Evolutionary conservation across 2,113 vertebrate species (phyloP), one percentile per base, ranked within the genome.

Genomic region (Tinamus guttatus): DNA sequence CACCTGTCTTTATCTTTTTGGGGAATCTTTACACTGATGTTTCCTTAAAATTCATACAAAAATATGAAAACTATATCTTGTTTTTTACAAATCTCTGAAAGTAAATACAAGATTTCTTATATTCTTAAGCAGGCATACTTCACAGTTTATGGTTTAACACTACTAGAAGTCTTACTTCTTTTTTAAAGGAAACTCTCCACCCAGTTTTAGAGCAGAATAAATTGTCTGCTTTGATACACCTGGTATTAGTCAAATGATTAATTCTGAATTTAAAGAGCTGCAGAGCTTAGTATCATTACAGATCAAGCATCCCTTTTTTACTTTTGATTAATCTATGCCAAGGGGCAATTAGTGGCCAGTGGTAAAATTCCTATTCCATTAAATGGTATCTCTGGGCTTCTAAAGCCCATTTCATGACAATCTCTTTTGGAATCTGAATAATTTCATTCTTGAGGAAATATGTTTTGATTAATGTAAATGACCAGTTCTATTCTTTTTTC

Each of bases 221-320:
- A 80, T 93, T 87, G 67, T 63, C 75, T 93, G 9, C 51, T 78
- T 78, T 91, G 45, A 85, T 85, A 83, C 59, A 85, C 38, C 59
- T 80, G 38, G 71, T 83, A 90, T 67, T 91, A 90, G 70, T 83
- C 89, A 89, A 81, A 25, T 83, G 85, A 90, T 60, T 95, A 95
- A 96, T 93, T 90, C 34, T 81, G 80, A 95, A 93, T 94, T 83
- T 95, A 70, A 96, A 91, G 85, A 51, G 45, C 62, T 85, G 52
- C 41, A 52, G 41, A 88, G 18, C 75, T 94, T 40, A 85, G 67
- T 87, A 59, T 91, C 54, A 60, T 63, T 95, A 85, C 94, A 92
- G 93, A 91, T 89, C 87, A 85, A 82, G n/a, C 32, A 95, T 63
- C n/a, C 49, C 87, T 59, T 78, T 76, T 87, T 76, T 87, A 56